Evolutionary conservation across 2,113 vertebrate genomes (phyloP), one percentile per base, ranked within the genome.

Genomic region (Etia nguti): DNA sequence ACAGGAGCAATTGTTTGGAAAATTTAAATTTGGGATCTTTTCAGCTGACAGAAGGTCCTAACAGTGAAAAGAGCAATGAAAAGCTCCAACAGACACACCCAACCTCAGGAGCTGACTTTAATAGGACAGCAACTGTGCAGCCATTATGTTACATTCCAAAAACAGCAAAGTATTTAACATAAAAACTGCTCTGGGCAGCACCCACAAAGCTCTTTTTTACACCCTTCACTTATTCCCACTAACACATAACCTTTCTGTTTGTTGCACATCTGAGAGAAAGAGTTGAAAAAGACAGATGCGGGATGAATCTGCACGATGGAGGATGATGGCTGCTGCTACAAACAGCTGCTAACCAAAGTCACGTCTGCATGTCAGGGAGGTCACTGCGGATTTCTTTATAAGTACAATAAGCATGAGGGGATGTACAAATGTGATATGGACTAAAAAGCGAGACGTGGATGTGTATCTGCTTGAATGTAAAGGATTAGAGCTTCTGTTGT

Each of bases 401-500:
- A 84, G 46, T 68, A 92, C 88, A 92, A 60, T 80, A 73, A 79
- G 59, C 82, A 80, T 5, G 41, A 57, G 79, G 16, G 82, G 83
- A 86, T 85, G 84, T 86, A 11, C 88, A 13, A 60, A 29, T 79
- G 85, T 84, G 92, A 93, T 89, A 89, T 29, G 86, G 84, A 70
- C 36, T 86, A 24, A 87, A 41, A 84, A 89, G 80, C 73, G 70
- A 15, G 20, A 50, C 59, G 65, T 91, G 81, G 2, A 86, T 88
- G 68, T 90, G 82, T 87, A 84, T 91, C 73, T 88, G 87, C 48
- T 92, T 90, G 92, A 91, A 90, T 89, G 86, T 89, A 84, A 86
- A 93, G 88, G 91, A 94, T 94, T 94, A 92, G 60, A 43, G 85
- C 70, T 13, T 87, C 26, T 87, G 41, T 84, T 87, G 80, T 90